Conservation (phyloP, 2,797 vertebrate species). For the Heteromormyrus szaboi region DNA sequence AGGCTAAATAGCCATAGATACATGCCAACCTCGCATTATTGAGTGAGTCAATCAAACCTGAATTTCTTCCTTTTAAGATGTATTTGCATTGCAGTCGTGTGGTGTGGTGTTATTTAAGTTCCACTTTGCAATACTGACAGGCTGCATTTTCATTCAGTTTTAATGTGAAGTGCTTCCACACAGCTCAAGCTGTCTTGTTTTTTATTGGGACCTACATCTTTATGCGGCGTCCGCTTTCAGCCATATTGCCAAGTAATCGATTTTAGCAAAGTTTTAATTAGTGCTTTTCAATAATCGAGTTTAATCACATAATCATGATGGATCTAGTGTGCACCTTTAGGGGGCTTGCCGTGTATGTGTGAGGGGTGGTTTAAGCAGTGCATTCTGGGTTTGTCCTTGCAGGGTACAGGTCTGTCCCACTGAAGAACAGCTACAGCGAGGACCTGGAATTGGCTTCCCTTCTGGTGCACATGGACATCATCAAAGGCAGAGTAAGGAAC, state of each 20-base stretch:
- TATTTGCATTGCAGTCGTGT: too few relatives aligned
- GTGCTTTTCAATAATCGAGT: neutral
- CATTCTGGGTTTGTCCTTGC: constrained; percentile 5
- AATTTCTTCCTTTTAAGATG: too few relatives aligned
- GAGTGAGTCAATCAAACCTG: too few relatives aligned
- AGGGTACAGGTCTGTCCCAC: constrained; percentile 90
- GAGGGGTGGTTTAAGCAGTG: neutral
- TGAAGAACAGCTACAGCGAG: constrained; percentile 98
- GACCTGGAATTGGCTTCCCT: constrained; percentile 90
- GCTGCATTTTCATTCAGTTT: neutral
- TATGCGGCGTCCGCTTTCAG: neutral
- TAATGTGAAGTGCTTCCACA: neutral
- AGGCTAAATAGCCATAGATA: neutral
- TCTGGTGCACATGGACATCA: constrained; percentile 79
- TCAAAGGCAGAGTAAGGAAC: constrained; percentile 70
- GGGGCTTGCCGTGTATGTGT: constrained; percentile 15
- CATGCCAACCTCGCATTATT: too few relatives aligned
- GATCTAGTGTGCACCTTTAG: neutral
- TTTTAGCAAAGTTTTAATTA: neutral
- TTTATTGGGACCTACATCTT: neutral
- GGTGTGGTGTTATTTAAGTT: neutral
- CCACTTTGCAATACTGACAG: neutral
- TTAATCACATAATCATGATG: neutral
- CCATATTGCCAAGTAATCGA: neutral
- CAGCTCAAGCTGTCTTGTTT: neutral